Evolutionary conservation across 1,140 invertebrate species (phyloP).

Genomic region (Oedothorax gibbosus): DNA sequence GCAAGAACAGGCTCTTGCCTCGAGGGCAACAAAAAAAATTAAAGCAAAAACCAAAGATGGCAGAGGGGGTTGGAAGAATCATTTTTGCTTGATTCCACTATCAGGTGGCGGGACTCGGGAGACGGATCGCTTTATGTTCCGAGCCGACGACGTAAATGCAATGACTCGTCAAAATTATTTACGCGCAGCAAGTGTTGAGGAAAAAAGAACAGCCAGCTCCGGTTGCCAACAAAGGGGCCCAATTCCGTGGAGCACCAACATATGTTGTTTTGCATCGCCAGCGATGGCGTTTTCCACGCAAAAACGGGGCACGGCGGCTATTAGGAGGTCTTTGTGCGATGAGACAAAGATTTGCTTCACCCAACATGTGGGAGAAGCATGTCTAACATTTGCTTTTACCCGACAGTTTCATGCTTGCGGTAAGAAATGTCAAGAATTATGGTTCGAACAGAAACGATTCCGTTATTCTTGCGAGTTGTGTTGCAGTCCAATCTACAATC

Average conservation of each 20-base stretch:
- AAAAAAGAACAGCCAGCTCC: not conserved
- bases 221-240: conserved; percentile 19
- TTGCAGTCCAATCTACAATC: too few relatives aligned
- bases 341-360: not conserved
- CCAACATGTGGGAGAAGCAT: too few relatives aligned
- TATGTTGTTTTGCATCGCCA: not conserved
- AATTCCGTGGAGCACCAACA: conserved; percentile 9
- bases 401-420: too few relatives aligned
- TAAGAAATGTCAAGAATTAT: too few relatives aligned
- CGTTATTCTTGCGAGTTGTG: too few relatives aligned
- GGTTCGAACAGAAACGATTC: too few relatives aligned
- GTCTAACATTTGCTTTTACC: too few relatives aligned
- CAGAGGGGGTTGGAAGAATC: not conserved
- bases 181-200: conserved; percentile 35
- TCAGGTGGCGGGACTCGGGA: conserved; percentile 30
- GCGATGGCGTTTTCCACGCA: not conserved
- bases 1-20: not conserved
- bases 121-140: conserved; percentile 39
- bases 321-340: conserved; percentile 3
- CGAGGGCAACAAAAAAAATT: not conserved
- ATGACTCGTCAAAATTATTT: conserved; percentile 55
- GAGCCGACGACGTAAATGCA: conserved; percentile 33
- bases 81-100: conserved; percentile 25
- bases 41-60: not conserved
- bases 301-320: not conserved